Evolutionary conservation across 2,797 vertebrate species (phyloP).

Genomic region (Falco cherrug): DNA sequence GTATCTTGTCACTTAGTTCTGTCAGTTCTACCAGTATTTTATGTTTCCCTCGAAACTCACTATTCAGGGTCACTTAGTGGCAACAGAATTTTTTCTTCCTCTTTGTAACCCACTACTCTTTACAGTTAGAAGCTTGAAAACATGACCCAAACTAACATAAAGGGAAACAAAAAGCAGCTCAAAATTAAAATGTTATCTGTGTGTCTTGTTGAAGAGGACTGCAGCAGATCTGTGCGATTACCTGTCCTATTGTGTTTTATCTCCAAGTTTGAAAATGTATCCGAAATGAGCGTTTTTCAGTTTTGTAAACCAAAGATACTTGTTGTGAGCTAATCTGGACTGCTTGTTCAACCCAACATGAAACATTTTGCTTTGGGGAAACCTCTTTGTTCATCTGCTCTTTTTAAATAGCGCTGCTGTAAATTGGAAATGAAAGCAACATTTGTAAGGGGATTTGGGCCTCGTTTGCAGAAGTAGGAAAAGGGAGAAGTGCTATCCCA

Average conservation of each 20-base stretch:
- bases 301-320: neutral
- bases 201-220: neutral
- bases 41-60: neutral
- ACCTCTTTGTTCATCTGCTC: neutral
- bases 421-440: neutral
- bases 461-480: neutral
- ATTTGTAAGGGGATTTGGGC: neutral
- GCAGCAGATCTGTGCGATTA: neutral
- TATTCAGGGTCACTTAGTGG: neutral
- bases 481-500: neutral
- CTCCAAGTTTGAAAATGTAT: neutral
- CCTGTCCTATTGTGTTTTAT: neutral
- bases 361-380: neutral
- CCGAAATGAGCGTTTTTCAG: neutral
- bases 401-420: neutral
- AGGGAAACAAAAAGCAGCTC: neutral
- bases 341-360: rapidly evolving
- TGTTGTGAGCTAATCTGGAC: neutral
- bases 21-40: neutral
- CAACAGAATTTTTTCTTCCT: neutral
- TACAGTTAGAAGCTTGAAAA: neutral
- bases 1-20: neutral
- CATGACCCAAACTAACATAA: neutral
- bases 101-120: neutral
- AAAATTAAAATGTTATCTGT: neutral